Base-by-base conservation (phyloP, 2,888 invertebrate genomes). In the Nomada ruficornis region DNA sequence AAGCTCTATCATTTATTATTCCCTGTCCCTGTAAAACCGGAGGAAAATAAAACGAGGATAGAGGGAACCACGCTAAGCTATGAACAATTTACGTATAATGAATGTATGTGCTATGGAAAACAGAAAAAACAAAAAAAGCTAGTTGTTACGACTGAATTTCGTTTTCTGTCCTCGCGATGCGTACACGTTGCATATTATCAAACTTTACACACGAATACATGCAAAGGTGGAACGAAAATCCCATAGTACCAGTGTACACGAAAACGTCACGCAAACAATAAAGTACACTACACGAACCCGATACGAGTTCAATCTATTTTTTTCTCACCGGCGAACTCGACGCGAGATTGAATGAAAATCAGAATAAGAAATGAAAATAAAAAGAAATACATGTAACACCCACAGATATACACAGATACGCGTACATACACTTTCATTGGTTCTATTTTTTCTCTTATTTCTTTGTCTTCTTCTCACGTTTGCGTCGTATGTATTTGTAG, bases 71-170 rank as follows among this genome's bases (percentile, higher is more conserved):
- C 59, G 36, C 54, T 70, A 92, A 93, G 91, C 93, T 93, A 93
- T 91, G 91, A 92, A 93, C 92, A 92, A 93, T 93, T 93, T 93
- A 93, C 91, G 90, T 93, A 93, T 93, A 92, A 93, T 92, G 62
- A 68, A 59, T 44, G 60, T 13, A 62, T 23, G 42, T 59, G 59
- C 44, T 69, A 63, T 55, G 62, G 73, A 65, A 67, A 67, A 65
- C 65, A 68, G 23, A 68, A 54, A 54, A 54, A 55, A 42, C 55
- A 82, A 54, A 54, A 55, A 42, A 63, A 82, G 84, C 82, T 64
- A 70, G 60, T 47, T 76, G 36, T 78, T 70, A 59, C 60, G 62
- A 76, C 70, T 70, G 64, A 79, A 76, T 76, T 36, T 80, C 71
- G 79, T 78, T 83, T 73, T 63, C 74, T 72, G 69, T 71, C 67